Evolutionary conservation across 2,888 invertebrate genomes (phyloP).

Genomic region (Chloroclystis v-ata): DNA sequence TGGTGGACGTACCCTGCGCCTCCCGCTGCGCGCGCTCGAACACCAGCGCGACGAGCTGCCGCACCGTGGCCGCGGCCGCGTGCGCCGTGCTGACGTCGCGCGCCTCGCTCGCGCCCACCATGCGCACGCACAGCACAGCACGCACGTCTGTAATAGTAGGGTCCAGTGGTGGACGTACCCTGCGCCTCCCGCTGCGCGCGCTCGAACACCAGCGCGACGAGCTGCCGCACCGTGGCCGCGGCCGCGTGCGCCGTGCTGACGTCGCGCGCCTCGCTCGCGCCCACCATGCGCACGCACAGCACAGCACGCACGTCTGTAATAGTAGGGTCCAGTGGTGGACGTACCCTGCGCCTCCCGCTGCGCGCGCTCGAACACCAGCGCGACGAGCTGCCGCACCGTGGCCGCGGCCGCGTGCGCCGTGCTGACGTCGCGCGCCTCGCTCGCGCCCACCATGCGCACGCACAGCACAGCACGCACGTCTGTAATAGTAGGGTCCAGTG

Average conservation of each 20-base stretch:
- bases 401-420: slow-evolving; percentile 99
- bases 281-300: slow-evolving; percentile 97
- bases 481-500: too few species aligned
- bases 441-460: slow-evolving; percentile 96
- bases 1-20: slow-evolving; percentile 75
- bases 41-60: slow-evolving; percentile 94
- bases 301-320: slow-evolving; percentile 62
- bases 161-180: slow-evolving; percentile 41
- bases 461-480: slow-evolving; percentile 82
- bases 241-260: slow-evolving; percentile 96
- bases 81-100: slow-evolving; percentile 89
- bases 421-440: slow-evolving; percentile 86
- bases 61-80: slow-evolving; percentile 97
- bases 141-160: too few species aligned
- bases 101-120: slow-evolving; percentile 95
- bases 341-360: slow-evolving; percentile 83
- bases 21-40: slow-evolving; percentile 91
- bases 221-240: slow-evolving; percentile 96
- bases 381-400: slow-evolving; percentile 96
- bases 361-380: slow-evolving; percentile 92
- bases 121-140: slow-evolving; percentile 93
- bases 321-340: too few species aligned
- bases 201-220: slow-evolving; percentile 95
- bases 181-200: slow-evolving; percentile 87
- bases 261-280: slow-evolving; percentile 89